Base-by-base conservation (phyloP, 2,888 invertebrate species). In the Calameuta filiformis region DNA sequence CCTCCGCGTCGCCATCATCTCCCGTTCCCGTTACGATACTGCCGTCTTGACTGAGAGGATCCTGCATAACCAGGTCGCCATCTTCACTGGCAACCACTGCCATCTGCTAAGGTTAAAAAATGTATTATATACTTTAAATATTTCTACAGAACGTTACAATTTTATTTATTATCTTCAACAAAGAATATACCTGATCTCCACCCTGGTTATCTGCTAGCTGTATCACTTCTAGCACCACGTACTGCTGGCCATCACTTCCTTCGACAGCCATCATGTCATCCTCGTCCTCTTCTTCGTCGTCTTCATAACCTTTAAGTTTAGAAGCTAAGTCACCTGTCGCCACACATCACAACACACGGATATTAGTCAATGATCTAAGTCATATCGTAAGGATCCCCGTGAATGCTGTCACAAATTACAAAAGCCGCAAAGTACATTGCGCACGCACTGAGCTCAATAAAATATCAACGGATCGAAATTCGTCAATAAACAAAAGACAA, bases 211-310 rank as follows among this genome's bases (percentile, higher is more conserved):
- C 94, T 33, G 93, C 94, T 71, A 96, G 91, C 85, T 97, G 96
- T 73, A 97, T 96, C 12, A 98, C 97, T 92, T 98, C 97, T 23
- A 98, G 92, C n/a, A 98, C 97, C 75, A 98, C 97, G 87, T 97
- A 97, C 90, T 97, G 96, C 85, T 97, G 96, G 0, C 96, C 96
- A 90, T 95, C 95, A 11, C 94, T 93, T 35, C 94, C 94, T 89
- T 96, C 94, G 0, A 95, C 94, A 9, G 95, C 94, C 92, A 95
- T 93, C 90, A 95, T 93, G 77, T 94, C 94, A 68, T 94, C 94
- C 81, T 94, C 94, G 68, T 92, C 93, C 78, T 93, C 93, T 79
- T 90, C 91, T 68, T 88, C 90, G 75, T 91, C 91, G 74, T 91
- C 91, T 68, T 90, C 90, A 73, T 91, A 91, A 89, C 92, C 90